phyloP scores from a whole-genome alignment of 2,797 vertebrate genomes.

The Muraenolepis orangiensis region DNA sequence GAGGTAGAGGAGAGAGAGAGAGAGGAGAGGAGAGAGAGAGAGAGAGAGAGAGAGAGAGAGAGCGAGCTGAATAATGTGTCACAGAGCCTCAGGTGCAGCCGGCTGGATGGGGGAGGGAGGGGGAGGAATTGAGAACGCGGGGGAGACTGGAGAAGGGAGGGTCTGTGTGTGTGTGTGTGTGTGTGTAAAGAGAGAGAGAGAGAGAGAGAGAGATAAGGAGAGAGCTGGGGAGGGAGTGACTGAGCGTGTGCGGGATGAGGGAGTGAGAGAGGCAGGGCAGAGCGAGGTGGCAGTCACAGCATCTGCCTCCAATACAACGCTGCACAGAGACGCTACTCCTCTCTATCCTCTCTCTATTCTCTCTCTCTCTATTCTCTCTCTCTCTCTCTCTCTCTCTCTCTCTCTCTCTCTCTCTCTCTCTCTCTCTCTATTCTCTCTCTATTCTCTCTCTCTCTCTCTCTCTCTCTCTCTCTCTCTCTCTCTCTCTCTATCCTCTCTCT shows the following conservation, averaged over 20 bases:
- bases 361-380: too few species aligned
- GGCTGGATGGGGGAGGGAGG: constrained; percentile 58
- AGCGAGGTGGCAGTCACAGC: constrained; percentile 78
- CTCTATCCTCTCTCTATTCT: constrained; percentile 32
- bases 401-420: too few species aligned
- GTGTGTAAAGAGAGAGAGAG: constrained; percentile 54
- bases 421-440: too few species aligned
- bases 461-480: neutral
- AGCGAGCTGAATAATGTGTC: constrained; percentile 19
- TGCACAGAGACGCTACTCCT: constrained; percentile 68
- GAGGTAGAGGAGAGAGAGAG: constrained; percentile 56
- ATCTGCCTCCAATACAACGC: constrained; percentile 77
- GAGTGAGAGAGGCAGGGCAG: constrained; percentile 55
- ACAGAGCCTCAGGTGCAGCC: constrained; percentile 1
- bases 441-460: too few species aligned
- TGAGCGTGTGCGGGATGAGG: constrained; percentile 45
- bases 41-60: constrained; percentile 42
- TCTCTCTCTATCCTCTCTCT: neutral
- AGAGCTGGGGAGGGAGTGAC: constrained; percentile 57
- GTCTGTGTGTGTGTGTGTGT: constrained; percentile 36
- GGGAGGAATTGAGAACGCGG: constrained; percentile 45
- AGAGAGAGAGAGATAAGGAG: constrained; percentile 38
- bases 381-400: constrained; percentile 7
- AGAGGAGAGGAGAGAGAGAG: constrained; percentile 55
- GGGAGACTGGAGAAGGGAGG: constrained; percentile 46